phyloP scores from a whole-genome alignment of 2,797 vertebrate species.

The Siniperca scherzeri region DNA sequence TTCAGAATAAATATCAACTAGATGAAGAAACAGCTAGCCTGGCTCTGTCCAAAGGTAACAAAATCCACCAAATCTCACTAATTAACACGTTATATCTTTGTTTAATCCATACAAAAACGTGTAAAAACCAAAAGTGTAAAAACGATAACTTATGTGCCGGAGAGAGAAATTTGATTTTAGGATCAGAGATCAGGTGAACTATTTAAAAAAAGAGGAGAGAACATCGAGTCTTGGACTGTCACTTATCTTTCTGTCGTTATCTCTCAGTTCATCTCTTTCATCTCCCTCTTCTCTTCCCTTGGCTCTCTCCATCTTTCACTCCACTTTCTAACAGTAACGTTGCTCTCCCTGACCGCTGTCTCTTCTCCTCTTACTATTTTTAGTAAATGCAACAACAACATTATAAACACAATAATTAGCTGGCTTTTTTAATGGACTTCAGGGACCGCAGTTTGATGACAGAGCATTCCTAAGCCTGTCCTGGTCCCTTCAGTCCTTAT shows the following conservation, averaged over 20 bases:
- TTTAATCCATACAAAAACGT: background rate
- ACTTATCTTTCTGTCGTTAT: background rate
- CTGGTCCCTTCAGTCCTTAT: slow-evolving; percentile 23
- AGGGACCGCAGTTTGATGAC: slow-evolving; percentile 41
- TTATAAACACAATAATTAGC: background rate
- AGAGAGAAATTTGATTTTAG: too few relatives aligned
- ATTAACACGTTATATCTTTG: too few relatives aligned
- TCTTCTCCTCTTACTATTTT: background rate
- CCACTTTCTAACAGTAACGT: background rate
- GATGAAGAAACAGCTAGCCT: background rate
- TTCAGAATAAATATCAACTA: background rate
- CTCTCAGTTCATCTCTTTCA: background rate
- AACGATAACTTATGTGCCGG: too few relatives aligned
- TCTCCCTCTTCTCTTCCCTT: too few relatives aligned
- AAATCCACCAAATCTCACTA: background rate
- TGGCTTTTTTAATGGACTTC: slow-evolving; percentile 20
- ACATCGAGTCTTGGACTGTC: too few relatives aligned
- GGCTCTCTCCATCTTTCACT: background rate
- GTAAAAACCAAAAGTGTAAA: too few relatives aligned
- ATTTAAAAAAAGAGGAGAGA: too few relatives aligned
- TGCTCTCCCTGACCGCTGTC: background rate
- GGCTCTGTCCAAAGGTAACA: background rate
- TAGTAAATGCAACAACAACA: slow-evolving; percentile 22
- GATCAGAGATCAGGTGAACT: too few relatives aligned
- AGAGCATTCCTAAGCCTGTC: slow-evolving; percentile 32